Evolutionary conservation across 2,113 vertebrate genomes (phyloP), one percentile per base, ranked within the genome.

Genomic region (Alaudala cheleensis): DNA sequence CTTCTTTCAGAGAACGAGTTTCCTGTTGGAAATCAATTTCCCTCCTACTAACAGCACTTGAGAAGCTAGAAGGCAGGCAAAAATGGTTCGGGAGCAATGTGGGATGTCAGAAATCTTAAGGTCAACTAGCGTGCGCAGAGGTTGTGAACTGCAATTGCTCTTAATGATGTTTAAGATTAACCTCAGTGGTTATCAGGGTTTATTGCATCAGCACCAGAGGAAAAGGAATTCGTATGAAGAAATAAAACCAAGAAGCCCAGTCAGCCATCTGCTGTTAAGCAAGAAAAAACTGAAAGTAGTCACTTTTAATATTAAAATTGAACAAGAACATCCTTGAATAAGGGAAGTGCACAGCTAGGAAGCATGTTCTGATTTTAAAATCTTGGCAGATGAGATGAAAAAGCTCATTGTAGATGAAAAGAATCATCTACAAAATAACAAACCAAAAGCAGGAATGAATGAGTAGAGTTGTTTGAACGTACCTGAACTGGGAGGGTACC

Each of bases 81-180:
- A 85, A 91, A 72, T 16, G 31, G 19, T 44, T 57, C 10, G 58
- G 54, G 73, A 84, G 49, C 15, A 72, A 95, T 88, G 64, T 47
- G 62, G 51, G 90, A 76, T 95, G 88, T 88, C 77, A 82, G 79
- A 96, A 92, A 67, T 45, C 57, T 79, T 91, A 92, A 93, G 94
- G 93, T 97, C 96, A 97, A 67, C 72, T 66, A 54, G 85, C 89
- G 94, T 91, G 77, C 95, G 25, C 57, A 22, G 89, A 88, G 95
- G 95, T 85, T 94, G 91, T 95, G 91, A 97, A 96, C 95, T 89
- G 79, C 88, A 96, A 91, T 91, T 93, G 92, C 66, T 92, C 90
- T 87, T 97, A 94, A 96, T 95, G 81, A 92, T 83, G 86, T 95
- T 90, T 93, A 88, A 96, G 90, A 88, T 95, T 96, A 97, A 96